phyloP scores from a whole-genome alignment of 2,888 invertebrate species.

The Sipunculus nudus region DNA sequence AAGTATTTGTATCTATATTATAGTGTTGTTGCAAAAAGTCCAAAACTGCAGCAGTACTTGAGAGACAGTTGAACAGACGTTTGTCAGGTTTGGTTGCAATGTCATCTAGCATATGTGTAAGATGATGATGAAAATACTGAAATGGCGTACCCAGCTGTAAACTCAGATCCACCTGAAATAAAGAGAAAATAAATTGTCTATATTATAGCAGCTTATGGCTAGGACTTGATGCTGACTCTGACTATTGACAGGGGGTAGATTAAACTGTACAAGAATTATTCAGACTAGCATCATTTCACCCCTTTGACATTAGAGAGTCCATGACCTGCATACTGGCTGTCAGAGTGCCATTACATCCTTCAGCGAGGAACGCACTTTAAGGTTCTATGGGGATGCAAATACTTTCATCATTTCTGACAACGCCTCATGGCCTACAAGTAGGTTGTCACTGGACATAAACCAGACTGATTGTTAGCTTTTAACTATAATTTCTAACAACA shows the following conservation, averaged over 20 bases:
- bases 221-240: not conserved
- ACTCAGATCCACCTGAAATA: conserved; percentile 67
- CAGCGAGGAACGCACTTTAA: too few species aligned
- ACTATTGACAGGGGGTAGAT: not conserved
- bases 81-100: conserved; percentile 78
- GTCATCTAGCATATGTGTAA: conserved; percentile 94
- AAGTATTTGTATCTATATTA: too few species aligned
- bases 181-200: not conserved
- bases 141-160: conserved; percentile 76
- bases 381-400: too few species aligned
- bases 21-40: conserved; percentile 34
- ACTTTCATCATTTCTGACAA: too few species aligned
- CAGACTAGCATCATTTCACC: too few species aligned
- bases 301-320: too few species aligned
- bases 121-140: conserved; percentile 92
- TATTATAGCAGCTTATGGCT: not conserved
- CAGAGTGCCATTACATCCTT: too few species aligned
- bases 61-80: conserved; percentile 75
- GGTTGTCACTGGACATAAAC: too few species aligned
- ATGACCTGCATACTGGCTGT: too few species aligned
- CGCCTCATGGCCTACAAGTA: too few species aligned
- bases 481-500: too few species aligned
- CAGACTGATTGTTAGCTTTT: too few species aligned
- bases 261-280: not conserved
- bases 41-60: conserved; percentile 34